Evolutionary conservation across 2,113 vertebrate genomes (phyloP), one percentile per base, ranked within the genome.

Genomic region (Shinisaurus crocodilurus): DNA sequence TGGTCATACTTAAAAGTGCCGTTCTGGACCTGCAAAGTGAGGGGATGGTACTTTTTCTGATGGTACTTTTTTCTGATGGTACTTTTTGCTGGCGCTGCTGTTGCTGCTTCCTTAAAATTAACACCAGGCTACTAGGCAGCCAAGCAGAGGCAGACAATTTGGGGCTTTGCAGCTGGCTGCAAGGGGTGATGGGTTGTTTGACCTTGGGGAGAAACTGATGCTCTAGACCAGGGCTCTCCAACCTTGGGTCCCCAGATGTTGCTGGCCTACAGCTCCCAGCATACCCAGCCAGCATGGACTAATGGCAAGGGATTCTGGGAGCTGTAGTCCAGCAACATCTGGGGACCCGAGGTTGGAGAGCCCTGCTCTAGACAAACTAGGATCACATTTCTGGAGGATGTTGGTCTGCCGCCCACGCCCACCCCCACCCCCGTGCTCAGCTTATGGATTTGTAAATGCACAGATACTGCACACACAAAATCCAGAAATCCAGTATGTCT

Each of bases 1-100:
- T 65, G 45, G 89, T 77, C 1, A 74, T 75, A 91, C 25, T 89
- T 15, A 45, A 34, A 90, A 93, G 92, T 90, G 10, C 87, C 92
- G 6, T 15, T 83, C 25, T 63, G n/a, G 60, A 27, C 40, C 60
- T 43, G 60, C n/a, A 40, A 65, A 40, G 34, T n/a, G 34, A 60
- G 50, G 54, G 43, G 37, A 45, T 32, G 13, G 16, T 20, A 15
- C 27, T 29, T 79, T 79, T 79, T 10, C 43, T 50, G 10, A 10
- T 45, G 75, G 5, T n/a, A n/a, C 40, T 45, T 45, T 6, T n/a
- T n/a, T n/a, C 43, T 50, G 10, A n/a, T n/a, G n/a, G n/a, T n/a
- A n/a, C 70, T 72, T n/a, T 34, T 79, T 32, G 40, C 8, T 27
- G 9, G 29, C 45, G 20, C 48, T n/a, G 80, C 60, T 63, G 18